A percentile compares a stretch with the other conserved stretches of the same genome.
These are phyloP conservation scores for Hartigia nigra DNA, from an alignment of 2,888 invertebrate genomes.

Conservation along the genomic window DNA sequence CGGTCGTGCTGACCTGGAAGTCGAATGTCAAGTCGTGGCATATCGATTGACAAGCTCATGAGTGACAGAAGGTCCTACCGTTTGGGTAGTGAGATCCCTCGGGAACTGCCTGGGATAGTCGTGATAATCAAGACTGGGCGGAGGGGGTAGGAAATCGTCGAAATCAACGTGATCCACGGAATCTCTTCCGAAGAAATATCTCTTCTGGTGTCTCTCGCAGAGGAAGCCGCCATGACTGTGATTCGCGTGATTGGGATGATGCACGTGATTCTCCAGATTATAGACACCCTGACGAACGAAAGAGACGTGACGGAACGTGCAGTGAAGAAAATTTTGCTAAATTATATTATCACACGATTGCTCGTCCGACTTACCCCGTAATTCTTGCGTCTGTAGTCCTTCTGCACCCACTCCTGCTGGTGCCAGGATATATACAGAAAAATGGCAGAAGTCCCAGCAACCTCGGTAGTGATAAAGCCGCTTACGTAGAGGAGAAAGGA, in stretches of 20 bases:
- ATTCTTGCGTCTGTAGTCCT: slow-evolving; percentile 64
- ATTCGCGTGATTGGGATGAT: slow-evolving; percentile 39
- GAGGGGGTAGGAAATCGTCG: slow-evolving; percentile 76
- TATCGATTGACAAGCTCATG: background rate
- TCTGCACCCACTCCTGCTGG: slow-evolving; percentile 74
- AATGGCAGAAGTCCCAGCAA: slow-evolving; percentile 87
- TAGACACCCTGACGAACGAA: slow-evolving; percentile 47
- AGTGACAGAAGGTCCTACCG: slow-evolving; percentile 61
- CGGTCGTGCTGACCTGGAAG: slow-evolving; percentile 71
- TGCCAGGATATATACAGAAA: slow-evolving; percentile 88
- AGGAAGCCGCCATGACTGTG: slow-evolving; percentile 52
- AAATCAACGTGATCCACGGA: slow-evolving; percentile 69
- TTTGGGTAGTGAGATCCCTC: slow-evolving; percentile 77
- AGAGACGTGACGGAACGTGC: background rate
- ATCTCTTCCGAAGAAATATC: slow-evolving; percentile 76
- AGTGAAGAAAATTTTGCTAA: background rate
- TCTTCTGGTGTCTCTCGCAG: slow-evolving; percentile 68
- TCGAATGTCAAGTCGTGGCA: background rate
- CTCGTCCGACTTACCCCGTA: slow-evolving; percentile 43
- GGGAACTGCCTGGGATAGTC: slow-evolving; percentile 65
- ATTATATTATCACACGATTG: background rate
- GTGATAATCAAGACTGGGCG: slow-evolving; percentile 70
- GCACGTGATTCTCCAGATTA: slow-evolving; percentile 51
- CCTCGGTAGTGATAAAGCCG: slow-evolving; percentile 85
- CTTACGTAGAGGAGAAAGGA: slow-evolving; percentile 88